A percentile compares a stretch with the other conserved stretches of the same genome.
Conservation (phyloP, 2,888 invertebrate genomes). For the Nyleta sp. region DNA sequence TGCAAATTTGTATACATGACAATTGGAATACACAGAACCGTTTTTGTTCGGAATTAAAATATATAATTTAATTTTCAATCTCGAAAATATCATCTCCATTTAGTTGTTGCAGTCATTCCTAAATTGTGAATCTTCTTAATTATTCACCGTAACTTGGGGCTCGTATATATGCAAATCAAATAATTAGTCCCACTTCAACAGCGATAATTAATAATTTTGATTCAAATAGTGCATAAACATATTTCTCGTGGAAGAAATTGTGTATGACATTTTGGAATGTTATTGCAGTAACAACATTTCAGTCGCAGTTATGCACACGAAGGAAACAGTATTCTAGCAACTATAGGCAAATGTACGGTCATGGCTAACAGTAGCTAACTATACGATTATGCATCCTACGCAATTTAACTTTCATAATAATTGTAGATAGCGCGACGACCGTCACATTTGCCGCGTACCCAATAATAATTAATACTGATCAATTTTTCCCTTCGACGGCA, state of each 20-base stretch:
- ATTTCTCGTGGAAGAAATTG: constrained; percentile 45
- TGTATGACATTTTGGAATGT: constrained; percentile 40
- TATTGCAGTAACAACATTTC: constrained; percentile 48
- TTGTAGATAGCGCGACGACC: neutral
- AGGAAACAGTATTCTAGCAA: constrained; percentile 40
- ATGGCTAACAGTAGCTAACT: constrained; percentile 40
- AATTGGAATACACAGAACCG: too few species aligned
- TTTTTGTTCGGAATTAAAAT: too few species aligned
- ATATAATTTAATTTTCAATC: too few species aligned
- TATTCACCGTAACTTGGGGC: too few species aligned
- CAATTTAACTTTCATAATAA: constrained; percentile 52
- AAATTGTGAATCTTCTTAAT: too few species aligned
- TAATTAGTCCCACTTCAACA: neutral
- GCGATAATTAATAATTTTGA: constrained; percentile 14
- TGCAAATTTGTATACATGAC: too few species aligned
- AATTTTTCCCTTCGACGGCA: too few species aligned
- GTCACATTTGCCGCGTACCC: constrained; percentile 5
- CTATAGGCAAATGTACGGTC: constrained; percentile 34
- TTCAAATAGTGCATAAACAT: constrained; percentile 17
- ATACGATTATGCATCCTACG: constrained; percentile 33
- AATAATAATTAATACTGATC: constrained; percentile 23
- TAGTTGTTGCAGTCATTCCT: too few species aligned
- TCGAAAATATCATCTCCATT: too few species aligned
- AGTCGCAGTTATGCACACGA: constrained; percentile 48
- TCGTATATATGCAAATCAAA: neutral